Percentiles rank a stretch among this genome's conserved stretches.
These are phyloP conservation scores for Porites cylindrica DNA, from an alignment of 92 coral and sea anemone genomes.

Conservation along the genomic window DNA sequence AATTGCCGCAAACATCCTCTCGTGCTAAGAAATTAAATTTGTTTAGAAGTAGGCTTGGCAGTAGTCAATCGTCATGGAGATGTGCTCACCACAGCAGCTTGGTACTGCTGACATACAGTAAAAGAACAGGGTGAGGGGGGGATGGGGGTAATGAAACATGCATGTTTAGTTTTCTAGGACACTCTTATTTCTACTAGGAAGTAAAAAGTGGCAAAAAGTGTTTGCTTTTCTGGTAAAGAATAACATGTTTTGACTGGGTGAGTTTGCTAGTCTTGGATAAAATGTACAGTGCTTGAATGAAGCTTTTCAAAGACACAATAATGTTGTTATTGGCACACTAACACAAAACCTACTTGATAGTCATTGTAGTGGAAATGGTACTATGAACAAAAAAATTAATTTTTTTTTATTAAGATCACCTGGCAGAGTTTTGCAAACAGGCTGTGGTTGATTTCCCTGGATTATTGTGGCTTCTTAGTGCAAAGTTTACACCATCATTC, in stretches of 20 bases:
- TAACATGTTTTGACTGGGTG: too few species aligned
- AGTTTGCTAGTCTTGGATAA: background rate
- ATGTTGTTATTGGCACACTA: background rate
- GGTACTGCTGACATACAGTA: too few species aligned
- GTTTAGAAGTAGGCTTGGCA: conserved; percentile 28
- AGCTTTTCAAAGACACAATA: background rate
- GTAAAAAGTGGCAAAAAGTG: too few species aligned
- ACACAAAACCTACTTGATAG: background rate
- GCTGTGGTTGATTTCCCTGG: background rate
- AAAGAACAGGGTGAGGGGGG: too few species aligned
- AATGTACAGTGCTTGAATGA: too few species aligned
- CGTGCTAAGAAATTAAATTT: conserved; percentile 45
- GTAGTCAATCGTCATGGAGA: conserved; percentile 30
- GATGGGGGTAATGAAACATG: too few species aligned
- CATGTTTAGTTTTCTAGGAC: too few species aligned
- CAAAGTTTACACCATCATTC: too few species aligned
- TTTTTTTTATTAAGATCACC: background rate
- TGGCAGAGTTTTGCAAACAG: background rate
- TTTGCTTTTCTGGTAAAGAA: too few species aligned
- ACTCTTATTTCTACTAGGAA: too few species aligned
- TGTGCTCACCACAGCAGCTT: background rate
- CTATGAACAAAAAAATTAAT: too few species aligned
- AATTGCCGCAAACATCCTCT: conserved; percentile 45
- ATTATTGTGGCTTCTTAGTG: background rate
- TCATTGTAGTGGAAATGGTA: background rate